A percentile compares a stretch with the other conserved stretches of the same genome.
Conservation (phyloP, 2,797 vertebrate species). For the Selene dorsalis region DNA sequence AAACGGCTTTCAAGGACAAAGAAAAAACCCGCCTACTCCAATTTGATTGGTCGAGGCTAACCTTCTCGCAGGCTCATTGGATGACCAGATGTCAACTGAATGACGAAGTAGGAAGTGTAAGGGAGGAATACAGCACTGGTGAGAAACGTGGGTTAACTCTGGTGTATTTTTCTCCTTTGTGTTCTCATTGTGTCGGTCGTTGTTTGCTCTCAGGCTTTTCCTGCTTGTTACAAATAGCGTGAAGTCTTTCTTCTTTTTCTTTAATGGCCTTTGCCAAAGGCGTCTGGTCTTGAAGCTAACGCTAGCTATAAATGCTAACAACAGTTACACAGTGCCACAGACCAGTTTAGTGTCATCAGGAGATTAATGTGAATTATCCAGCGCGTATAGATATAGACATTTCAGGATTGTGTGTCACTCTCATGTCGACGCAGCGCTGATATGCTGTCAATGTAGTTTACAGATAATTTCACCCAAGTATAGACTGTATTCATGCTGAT, state of each 20-base stretch:
- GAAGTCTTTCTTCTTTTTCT: not conserved
- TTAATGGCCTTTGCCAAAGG: not conserved
- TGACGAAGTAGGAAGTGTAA: constrained; percentile 61
- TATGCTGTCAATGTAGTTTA: not conserved
- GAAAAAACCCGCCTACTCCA: constrained; percentile 37
- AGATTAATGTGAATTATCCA: not conserved
- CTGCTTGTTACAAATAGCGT: rapidly evolving
- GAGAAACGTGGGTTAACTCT: constrained; percentile 77
- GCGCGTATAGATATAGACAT: not conserved
- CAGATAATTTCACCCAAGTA: not conserved
- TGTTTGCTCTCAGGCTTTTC: rapidly evolving
- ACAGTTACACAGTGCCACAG: constrained; percentile 7
- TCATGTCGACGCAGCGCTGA: not conserved
- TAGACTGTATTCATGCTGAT: too few relatives aligned
- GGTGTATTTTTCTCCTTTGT: constrained; percentile 12
- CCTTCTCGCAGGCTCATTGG: constrained; percentile 62
- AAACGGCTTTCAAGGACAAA: constrained; percentile 64
- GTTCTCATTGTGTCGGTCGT: not conserved
- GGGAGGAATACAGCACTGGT: constrained; percentile 26
- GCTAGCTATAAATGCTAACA: constrained; percentile 64
- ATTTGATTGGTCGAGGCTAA: constrained; percentile 60
- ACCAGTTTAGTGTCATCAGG: not conserved
- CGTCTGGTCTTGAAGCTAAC: constrained; percentile 27
- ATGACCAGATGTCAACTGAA: not conserved
- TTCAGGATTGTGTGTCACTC: not conserved